Percentiles rank a stretch among this genome's conserved stretches.
Conservation (phyloP, 1,140 invertebrate species). For the Micrasema longulum region DNA sequence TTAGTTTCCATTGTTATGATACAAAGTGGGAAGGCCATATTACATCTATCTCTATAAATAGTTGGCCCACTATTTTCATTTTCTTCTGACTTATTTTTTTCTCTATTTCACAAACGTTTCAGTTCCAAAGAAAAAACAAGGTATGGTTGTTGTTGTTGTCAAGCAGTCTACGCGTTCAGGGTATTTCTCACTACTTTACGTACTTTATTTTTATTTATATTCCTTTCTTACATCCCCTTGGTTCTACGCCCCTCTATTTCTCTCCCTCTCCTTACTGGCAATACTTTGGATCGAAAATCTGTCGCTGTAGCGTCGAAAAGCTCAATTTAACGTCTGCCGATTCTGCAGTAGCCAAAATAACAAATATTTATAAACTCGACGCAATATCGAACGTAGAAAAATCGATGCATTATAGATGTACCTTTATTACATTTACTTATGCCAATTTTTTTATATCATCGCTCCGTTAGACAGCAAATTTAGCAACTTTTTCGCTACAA, state of each 20-base stretch:
- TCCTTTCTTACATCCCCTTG: constrained; percentile 5
- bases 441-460: too few species aligned
- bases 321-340: too few species aligned
- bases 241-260: neutral
- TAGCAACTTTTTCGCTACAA: too few species aligned
- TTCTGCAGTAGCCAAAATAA: too few species aligned
- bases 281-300: neutral
- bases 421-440: too few species aligned
- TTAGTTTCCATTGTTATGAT: too few species aligned
- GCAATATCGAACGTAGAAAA: too few species aligned
- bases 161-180: constrained; percentile 48
- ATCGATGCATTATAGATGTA: too few species aligned
- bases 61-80: constrained; percentile 16
- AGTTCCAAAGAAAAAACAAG: constrained; percentile 81
- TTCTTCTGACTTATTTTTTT: constrained; percentile 47
- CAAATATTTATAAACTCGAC: too few species aligned
- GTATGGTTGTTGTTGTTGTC: constrained; percentile 62
- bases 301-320: too few species aligned
- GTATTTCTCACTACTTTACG: constrained; percentile 52
- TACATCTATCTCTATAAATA: neutral
- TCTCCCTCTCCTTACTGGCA: neutral
- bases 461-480: too few species aligned
- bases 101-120: constrained; percentile 69
- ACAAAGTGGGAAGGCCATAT: too few species aligned
- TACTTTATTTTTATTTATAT: constrained; percentile 32